Evolutionary conservation across 2,888 invertebrate species (phyloP), one percentile per base, ranked within the genome.

Genomic region (Trissonchulus latispiculum): DNA sequence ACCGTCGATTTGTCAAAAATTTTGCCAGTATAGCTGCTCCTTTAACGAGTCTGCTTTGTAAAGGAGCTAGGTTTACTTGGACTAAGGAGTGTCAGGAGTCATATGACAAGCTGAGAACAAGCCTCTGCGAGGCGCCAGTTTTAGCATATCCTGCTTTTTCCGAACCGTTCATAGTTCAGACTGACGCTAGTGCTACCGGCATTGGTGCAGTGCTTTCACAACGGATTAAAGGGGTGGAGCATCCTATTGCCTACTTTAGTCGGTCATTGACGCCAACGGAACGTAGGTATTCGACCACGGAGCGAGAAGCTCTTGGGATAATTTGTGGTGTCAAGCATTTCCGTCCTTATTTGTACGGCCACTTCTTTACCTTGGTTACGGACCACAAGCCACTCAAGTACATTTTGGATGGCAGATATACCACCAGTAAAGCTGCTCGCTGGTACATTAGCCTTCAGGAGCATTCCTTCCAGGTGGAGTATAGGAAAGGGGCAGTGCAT

Each of bases 61-160:
- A 66, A 33, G 59, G 70, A 71, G 8, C 2, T 1, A 23, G 28
- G 8, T 72, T 72, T 29, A n/a, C 33, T n/a, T 73, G 73, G 73
- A 73, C 31, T 29, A 23, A 37, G 2, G 61, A 74, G 3, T 23
- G 32, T 28, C 15, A 74, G 15, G 18, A 73, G n/a, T 28, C 72
- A 8, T 74, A 74, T 31, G 15, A 36, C 15, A 2, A 29, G 1
- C 32, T 73, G 29, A 73, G 73, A 61, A 35, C 2, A 33, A 2
- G 8, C 23, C 32, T 73, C n/a, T 23, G 36, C 18, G n/a, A 23
- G n/a, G 72, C 36, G 3, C 73, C 73, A 2, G 8, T 73, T 18
- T 35, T 73, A 3, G 61, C 48, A 29, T 72, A 73, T 36, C 73
- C 73, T 8, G 73, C 73, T 33, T 73, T 73, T 74, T 23, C 3